Evolutionary conservation across 2,797 vertebrate genomes (phyloP).

Genomic region (Dromococcyx pavoninus): DNA sequence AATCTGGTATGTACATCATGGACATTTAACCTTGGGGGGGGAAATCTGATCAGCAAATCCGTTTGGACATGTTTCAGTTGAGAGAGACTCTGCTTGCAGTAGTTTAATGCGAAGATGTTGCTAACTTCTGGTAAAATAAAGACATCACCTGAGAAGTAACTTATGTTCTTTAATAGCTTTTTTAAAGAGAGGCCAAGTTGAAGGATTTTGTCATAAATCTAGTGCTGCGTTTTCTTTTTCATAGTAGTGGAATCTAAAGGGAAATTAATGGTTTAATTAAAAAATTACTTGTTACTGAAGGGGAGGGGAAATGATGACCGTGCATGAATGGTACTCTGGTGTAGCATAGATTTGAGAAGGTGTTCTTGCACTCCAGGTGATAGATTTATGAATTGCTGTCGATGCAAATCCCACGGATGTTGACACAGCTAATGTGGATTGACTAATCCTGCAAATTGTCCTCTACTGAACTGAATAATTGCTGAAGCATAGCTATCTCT

Average conservation of each 20-base stretch:
- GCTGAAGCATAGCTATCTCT: slow-evolving; percentile 23
- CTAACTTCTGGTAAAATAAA: slow-evolving; percentile 71
- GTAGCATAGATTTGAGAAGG: neutral
- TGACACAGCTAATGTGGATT: slow-evolving; percentile 29
- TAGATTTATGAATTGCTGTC: slow-evolving; percentile 5
- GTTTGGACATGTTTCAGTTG: slow-evolving; percentile 69
- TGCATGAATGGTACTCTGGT: neutral
- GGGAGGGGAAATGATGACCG: neutral
- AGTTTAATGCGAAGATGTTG: slow-evolving; percentile 65
- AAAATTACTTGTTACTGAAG: neutral
- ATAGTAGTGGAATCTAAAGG: slow-evolving; percentile 24
- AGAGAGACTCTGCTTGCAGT: slow-evolving; percentile 50
- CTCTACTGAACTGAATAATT: slow-evolving; percentile 32
- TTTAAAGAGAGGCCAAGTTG: slow-evolving; percentile 45
- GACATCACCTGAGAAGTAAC: slow-evolving; percentile 43
- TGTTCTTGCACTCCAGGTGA: slow-evolving; percentile 6
- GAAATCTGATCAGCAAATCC: slow-evolving; percentile 21
- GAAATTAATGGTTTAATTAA: neutral
- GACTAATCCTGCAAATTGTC: slow-evolving; percentile 35
- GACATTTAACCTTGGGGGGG: neutral
- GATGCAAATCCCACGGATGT: slow-evolving; percentile 36
- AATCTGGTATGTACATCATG: neutral
- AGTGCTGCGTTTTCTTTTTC: slow-evolving; percentile 33
- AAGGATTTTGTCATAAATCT: slow-evolving; percentile 41
- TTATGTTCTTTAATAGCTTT: slow-evolving; percentile 38